These are phyloP conservation scores for Salmo trutta DNA, from an alignment of 2,797 vertebrate genomes.

Conservation along the genomic window DNA sequence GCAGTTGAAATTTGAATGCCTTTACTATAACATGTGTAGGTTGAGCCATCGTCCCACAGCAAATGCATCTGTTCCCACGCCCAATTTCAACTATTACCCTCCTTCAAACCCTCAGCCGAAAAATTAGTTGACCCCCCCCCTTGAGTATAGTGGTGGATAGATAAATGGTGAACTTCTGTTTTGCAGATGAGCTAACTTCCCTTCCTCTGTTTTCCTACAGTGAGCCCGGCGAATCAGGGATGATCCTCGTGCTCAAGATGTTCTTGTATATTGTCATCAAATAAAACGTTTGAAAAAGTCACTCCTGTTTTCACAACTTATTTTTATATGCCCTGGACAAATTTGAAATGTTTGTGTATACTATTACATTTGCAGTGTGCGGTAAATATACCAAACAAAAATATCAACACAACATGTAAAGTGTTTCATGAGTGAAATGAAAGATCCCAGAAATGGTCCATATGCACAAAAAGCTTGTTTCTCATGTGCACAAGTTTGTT, in stretches of 20 bases:
- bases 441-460: too few species aligned
- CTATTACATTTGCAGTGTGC: neutral
- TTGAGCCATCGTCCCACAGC: neutral
- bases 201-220: constrained; percentile 56
- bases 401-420: too few species aligned
- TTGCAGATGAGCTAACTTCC: constrained; percentile 24
- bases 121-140: neutral
- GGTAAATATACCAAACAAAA: neutral
- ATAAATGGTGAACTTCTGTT: neutral
- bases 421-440: too few species aligned
- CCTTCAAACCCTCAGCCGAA: neutral
- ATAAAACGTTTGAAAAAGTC: constrained; percentile 63
- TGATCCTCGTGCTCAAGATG: constrained; percentile 73
- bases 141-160: neutral
- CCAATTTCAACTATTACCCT: neutral
- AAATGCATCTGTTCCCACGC: neutral
- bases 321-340: neutral
- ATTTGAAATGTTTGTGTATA: neutral
- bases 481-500: too few species aligned
- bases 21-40: neutral
- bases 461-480: too few species aligned
- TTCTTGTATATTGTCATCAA: constrained; percentile 80
- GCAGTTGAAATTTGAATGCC: neutral
- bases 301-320: neutral
- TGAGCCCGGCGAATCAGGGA: constrained; percentile 68